Percentiles rank a stretch among this genome's conserved stretches.
Evolutionary conservation across 2,113 vertebrate genomes (phyloP).

Genomic region (Burhinus bistriatus): DNA sequence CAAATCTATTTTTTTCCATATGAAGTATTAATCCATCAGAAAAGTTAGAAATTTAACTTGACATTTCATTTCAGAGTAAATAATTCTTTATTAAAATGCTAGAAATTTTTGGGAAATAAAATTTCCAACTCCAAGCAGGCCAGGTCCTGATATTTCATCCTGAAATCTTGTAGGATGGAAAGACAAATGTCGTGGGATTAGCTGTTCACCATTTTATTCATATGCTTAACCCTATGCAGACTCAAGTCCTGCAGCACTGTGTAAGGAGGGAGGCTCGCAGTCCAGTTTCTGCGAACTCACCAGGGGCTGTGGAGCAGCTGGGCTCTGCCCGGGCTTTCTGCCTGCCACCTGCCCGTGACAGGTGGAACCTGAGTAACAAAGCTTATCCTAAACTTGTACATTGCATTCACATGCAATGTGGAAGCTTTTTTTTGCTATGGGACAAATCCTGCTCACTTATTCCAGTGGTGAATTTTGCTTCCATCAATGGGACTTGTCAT

Average conservation of each 20-base stretch:
- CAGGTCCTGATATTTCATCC: not conserved
- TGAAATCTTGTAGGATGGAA: not conserved
- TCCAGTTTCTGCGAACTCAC: not conserved
- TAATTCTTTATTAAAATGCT: not conserved
- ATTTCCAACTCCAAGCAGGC: not conserved
- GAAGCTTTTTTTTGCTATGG: not conserved
- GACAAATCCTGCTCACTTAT: not conserved
- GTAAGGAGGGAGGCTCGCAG: not conserved
- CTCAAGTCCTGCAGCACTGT: not conserved
- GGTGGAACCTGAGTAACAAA: not conserved
- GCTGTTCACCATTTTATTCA: not conserved
- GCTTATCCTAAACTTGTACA: not conserved
- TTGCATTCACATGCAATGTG: not conserved
- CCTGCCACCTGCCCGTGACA: not conserved
- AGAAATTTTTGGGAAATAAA: not conserved
- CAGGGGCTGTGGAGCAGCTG: rapidly evolving
- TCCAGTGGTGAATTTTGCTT: not conserved
- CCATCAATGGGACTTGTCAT: not conserved
- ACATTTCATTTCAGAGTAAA: not conserved
- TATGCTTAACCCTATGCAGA: not conserved
- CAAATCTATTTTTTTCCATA: not conserved
- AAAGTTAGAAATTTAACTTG: not conserved
- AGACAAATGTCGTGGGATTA: not conserved
- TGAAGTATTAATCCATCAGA: not conserved
- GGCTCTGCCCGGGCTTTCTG: not conserved